These are phyloP conservation scores for Parnassius glacialis DNA, from an alignment of 2,888 invertebrate species.

Conservation along the genomic window DNA sequence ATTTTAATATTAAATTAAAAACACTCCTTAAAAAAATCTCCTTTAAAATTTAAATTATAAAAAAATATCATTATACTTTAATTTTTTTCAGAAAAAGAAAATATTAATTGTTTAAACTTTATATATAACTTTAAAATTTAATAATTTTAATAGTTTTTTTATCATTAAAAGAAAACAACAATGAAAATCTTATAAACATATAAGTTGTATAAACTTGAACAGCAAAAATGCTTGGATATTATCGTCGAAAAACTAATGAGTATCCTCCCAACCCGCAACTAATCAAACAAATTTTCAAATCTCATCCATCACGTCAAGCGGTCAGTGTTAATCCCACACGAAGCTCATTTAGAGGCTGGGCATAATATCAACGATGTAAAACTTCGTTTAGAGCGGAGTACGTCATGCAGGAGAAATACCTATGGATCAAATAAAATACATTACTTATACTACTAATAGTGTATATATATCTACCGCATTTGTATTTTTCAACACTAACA, in stretches of 20 bases:
- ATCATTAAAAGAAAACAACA: constrained; percentile 16
- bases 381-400: constrained; percentile 40
- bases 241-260: constrained; percentile 50
- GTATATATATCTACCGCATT: too few relatives aligned
- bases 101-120: too few relatives aligned
- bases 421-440: neutral
- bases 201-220: constrained; percentile 30
- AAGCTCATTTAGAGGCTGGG: constrained; percentile 59
- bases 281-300: constrained; percentile 71
- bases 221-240: constrained; percentile 41
- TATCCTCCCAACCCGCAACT: constrained; percentile 52
- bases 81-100: too few relatives aligned
- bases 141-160: too few relatives aligned
- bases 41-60: too few relatives aligned
- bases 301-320: constrained; percentile 71
- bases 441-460: too few relatives aligned
- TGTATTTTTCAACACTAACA: too few relatives aligned
- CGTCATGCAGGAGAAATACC: neutral
- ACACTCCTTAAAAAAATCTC: too few relatives aligned
- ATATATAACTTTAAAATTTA: too few relatives aligned
- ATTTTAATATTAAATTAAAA: too few relatives aligned
- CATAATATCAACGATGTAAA: constrained; percentile 40
- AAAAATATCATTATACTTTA: too few relatives aligned
- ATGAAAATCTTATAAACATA: constrained; percentile 33
- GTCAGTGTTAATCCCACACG: constrained; percentile 52